Base-by-base conservation (phyloP, 2,113 vertebrate genomes). In the Sterrhoptilus dennistouni region DNA sequence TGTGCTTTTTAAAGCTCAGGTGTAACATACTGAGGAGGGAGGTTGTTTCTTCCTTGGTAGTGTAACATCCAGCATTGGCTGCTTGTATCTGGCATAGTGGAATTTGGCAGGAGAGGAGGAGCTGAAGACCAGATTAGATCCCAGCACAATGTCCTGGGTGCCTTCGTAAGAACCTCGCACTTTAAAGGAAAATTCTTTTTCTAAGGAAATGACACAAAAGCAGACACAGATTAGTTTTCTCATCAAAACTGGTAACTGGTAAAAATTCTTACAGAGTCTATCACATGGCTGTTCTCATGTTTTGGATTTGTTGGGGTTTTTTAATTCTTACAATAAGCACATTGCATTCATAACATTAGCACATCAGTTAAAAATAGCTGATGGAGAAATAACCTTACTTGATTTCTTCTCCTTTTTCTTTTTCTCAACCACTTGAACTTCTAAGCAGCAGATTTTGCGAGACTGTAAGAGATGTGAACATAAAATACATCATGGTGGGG, bases 11-110 rank as follows among this genome's bases (percentile, higher is more conserved):
- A 57, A 95, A 87, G 20, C 21, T 47, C 21, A 28, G 5, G 76
- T 56, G 31, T 69, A 82, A 97, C 96, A 9, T 97, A 97, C 97
- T 31, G 49, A 87, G 29, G 66, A 79, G 5, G 89, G 45, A 91
- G 59, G 27, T 56, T 0, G 69, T 68, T 95, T 94, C 50, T 95
- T 96, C 63, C 61, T 72, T 61, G 96, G 96, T 25, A 97, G 66
- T 0, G 3, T 92, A 71, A 97, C 25, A 80, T 97, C 96, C 72
- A 97, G 53, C 0, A 0, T 36, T 74, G 95, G 96, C 56, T 97
- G 95, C 60, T 92, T 97, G 66, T 97, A 97, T 94, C 87, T 96
- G 77, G 78, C 90, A 36, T 96, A 97, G 60, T 97, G 97, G 80
- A 97, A 97, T 93, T 64, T 94, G 16, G 76, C 94, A 85, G 89